phyloP scores from a whole-genome alignment of 1,140 invertebrate genomes.

The Drosophila sulfurigaster region DNA sequence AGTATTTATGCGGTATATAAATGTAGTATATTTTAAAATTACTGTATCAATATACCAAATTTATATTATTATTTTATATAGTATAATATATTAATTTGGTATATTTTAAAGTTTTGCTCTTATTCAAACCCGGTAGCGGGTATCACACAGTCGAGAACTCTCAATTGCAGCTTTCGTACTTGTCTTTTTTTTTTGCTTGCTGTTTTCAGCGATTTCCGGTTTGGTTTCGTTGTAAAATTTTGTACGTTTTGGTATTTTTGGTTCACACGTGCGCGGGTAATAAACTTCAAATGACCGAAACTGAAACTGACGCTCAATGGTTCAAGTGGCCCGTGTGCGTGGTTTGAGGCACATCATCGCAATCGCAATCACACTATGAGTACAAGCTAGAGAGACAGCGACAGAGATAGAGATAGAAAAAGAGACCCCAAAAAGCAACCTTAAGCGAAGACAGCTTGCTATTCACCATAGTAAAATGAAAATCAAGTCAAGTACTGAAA shows the following conservation, averaged over 20 bases:
- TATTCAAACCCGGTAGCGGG: no score
- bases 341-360: conserved; percentile 39
- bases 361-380: not conserved
- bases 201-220: conserved; percentile 67
- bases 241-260: conserved; percentile 81
- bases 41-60: no score
- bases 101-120: no score
- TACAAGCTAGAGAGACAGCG: not conserved
- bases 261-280: conserved; percentile 81
- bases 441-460: not conserved
- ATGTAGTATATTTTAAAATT: no score
- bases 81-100: no score
- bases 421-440: conserved; percentile 17
- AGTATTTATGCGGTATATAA: no score
- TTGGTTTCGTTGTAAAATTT: conserved; percentile 75
- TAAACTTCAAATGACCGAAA: conserved; percentile 81
- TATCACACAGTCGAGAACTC: no score
- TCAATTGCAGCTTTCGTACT: no score
- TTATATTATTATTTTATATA: no score
- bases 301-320: conserved; percentile 44
- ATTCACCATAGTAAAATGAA: not conserved
- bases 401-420: not conserved
- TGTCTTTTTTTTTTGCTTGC: not conserved
- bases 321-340: conserved; percentile 54
- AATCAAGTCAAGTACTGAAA: conserved; percentile 52